Evolutionary conservation across 2,888 invertebrate genomes (phyloP).

Genomic region (Leucozona laternaria): DNA sequence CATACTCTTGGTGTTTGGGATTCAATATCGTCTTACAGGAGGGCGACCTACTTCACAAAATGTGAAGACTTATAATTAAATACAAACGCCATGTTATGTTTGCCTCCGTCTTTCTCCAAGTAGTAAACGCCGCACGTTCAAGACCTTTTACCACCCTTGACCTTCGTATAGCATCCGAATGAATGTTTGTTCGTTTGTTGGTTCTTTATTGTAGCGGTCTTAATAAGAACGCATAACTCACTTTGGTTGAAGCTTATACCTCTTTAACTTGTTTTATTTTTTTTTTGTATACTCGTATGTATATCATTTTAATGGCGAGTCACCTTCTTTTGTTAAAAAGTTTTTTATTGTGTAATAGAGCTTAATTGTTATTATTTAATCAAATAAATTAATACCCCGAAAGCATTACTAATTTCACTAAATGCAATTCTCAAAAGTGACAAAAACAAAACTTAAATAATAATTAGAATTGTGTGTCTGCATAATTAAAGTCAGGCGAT

Average conservation of each 20-base stretch:
- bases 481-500: too few relatives aligned
- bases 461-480: too few relatives aligned
- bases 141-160: constrained; percentile 70
- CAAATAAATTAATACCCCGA: background rate
- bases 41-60: constrained; percentile 27
- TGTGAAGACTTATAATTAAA: constrained; percentile 37
- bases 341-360: background rate
- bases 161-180: constrained; percentile 70
- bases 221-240: constrained; percentile 60
- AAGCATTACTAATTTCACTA: too few relatives aligned
- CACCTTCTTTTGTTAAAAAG: constrained; percentile 38
- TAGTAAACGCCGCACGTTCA: constrained; percentile 62
- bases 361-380: constrained; percentile 1
- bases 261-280: constrained; percentile 10
- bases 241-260: constrained; percentile 48
- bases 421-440: too few relatives aligned
- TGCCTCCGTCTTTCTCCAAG: constrained; percentile 17
- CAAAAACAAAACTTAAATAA: too few relatives aligned
- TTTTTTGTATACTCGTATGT: constrained; percentile 16
- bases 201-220: constrained; percentile 53
- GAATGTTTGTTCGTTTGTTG: constrained; percentile 14
- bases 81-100: constrained; percentile 33
- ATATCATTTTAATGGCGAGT: constrained; percentile 65
- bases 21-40: constrained; percentile 11
- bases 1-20: constrained; percentile 24